Evolutionary conservation across 2,888 invertebrate species (phyloP).

Genomic region (Zaprionus obscuricornis): DNA sequence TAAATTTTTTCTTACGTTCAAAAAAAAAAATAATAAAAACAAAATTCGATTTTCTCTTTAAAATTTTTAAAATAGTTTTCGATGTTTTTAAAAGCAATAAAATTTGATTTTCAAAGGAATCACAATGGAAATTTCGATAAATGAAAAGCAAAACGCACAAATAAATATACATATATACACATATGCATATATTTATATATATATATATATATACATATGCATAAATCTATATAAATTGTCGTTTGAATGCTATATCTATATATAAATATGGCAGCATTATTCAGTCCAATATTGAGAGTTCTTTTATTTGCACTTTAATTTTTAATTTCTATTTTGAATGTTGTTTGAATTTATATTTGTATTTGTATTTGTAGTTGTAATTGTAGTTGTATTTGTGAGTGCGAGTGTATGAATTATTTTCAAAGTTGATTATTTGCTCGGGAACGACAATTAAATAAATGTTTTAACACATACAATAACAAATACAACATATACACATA

Average conservation of each 20-base stretch:
- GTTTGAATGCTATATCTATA: slow-evolving; percentile 23
- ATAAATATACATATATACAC: slow-evolving; percentile 28
- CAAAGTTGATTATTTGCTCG: slow-evolving; percentile 56
- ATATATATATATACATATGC: slow-evolving; percentile 5
- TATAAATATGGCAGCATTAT: slow-evolving; percentile 68
- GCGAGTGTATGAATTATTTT: slow-evolving; percentile 18
- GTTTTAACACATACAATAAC: slow-evolving; percentile 20
- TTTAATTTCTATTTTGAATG: slow-evolving; percentile 15
- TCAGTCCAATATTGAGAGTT: slow-evolving; percentile 69
- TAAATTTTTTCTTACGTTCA: slow-evolving; percentile 17
- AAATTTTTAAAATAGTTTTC: slow-evolving; percentile 55
- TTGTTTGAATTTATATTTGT: slow-evolving; percentile 26
- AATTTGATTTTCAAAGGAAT: slow-evolving; percentile 73
- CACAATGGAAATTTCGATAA: slow-evolving; percentile 63
- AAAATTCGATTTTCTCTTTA: slow-evolving; percentile 49
- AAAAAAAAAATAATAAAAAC: too few relatives aligned
- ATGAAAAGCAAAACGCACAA: slow-evolving; percentile 42
- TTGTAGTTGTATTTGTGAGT: slow-evolving; percentile 13
- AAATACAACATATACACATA: slow-evolving; percentile 8
- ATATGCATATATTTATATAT: slow-evolving; percentile 9
- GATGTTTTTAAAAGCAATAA: slow-evolving; percentile 52
- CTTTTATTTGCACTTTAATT: slow-evolving; percentile 7
- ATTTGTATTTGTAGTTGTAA: background rate
- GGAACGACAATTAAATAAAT: slow-evolving; percentile 25
- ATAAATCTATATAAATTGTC: background rate